Evolutionary conservation across 23 tunicate species (phyloP), one percentile per base, ranked within the genome.

Genomic region (Styela clava): DNA sequence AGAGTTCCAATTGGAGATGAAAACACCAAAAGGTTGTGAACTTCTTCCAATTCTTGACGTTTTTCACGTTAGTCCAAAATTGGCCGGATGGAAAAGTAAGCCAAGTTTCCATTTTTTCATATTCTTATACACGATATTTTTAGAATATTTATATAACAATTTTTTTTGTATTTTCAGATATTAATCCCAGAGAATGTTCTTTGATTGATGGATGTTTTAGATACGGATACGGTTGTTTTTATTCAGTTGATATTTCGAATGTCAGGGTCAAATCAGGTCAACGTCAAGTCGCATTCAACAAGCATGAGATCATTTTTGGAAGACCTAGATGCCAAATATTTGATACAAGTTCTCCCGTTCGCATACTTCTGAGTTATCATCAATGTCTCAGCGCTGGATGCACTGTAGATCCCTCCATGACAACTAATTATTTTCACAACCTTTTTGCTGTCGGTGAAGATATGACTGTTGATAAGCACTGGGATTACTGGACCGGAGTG

Each of bases 31-130:
- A 21, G 91, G 97, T 2, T 92, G 97, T 52, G 62, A 92, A 26
- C 64, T 92, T 85, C 62, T 92, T 52, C 76, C 37, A 29, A 52
- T 92, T 3, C 86, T 92, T 18, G 72, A 69, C 2, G 62, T 69
- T 64, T 83, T 92, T 61, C 78, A 74, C 31, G 31, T 83, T 25
- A 72, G 56, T 29, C 81, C 91, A 65, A 92, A 92, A 33, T 70
- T 91, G 24, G 86, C 91, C 9, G 97, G 97, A 37, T 92, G 97
- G 97, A 69, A 31, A 52, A 86, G 97, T 92, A 78, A 67, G 78
- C 73, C 62, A 0, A 16, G 5, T 76, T 24, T 16, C 16, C 28
- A 25, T n/a, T 5, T 44, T 44, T 44, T 44, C n/a, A n/a, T n/a
- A n/a, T n/a, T n/a, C n/a, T n/a, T n/a, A n/a, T n/a, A n/a, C n/a